Percentiles rank a stretch among this genome's conserved stretches.
Evolutionary conservation across 2,113 vertebrate genomes (phyloP).

Genomic region (Oreochromis spilurus): DNA sequence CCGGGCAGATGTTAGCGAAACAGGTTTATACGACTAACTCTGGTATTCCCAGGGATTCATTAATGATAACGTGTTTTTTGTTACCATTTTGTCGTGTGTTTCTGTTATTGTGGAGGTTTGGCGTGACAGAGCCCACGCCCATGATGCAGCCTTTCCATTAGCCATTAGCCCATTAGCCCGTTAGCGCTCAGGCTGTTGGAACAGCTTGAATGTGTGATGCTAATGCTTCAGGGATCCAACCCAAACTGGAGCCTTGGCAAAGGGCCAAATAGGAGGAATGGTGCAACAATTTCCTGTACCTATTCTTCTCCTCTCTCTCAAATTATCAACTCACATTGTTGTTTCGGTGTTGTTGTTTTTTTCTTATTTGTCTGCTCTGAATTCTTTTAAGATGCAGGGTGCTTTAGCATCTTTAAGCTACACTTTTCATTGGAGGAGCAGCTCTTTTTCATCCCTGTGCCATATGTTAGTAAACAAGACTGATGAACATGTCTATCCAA

Average conservation of each 20-base stretch:
- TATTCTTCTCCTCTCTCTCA: not conserved
- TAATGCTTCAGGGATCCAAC: slow-evolving; percentile 74
- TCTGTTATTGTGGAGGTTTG: slow-evolving; percentile 51
- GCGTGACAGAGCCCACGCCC: slow-evolving; percentile 37
- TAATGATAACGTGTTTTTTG: slow-evolving; percentile 40
- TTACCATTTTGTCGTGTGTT: slow-evolving; percentile 37
- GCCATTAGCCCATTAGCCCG: slow-evolving; percentile 76
- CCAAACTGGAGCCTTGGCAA: slow-evolving; percentile 73
- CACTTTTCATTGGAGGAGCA: slow-evolving; percentile 48
- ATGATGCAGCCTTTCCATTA: slow-evolving; percentile 69
- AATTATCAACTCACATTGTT: slow-evolving; percentile 37
- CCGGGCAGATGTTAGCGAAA: slow-evolving; percentile 44
- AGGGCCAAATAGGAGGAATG: slow-evolving; percentile 55
- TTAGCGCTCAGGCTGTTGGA: slow-evolving; percentile 77
- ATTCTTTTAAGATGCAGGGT: slow-evolving; percentile 15
- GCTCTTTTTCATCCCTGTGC: slow-evolving; percentile 51
- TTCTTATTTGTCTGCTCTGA: slow-evolving; percentile 29
- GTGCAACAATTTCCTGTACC: slow-evolving; percentile 51
- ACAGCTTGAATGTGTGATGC: slow-evolving; percentile 76
- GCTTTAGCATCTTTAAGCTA: slow-evolving; percentile 48
- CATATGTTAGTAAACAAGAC: slow-evolving; percentile 74
- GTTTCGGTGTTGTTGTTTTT: not conserved
- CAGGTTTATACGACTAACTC: slow-evolving; percentile 20
- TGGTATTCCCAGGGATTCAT: slow-evolving; percentile 42
- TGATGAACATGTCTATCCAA: slow-evolving; percentile 69